phyloP scores from a whole-genome alignment of 2,888 invertebrate genomes.

The Argyresthia albistria region DNA sequence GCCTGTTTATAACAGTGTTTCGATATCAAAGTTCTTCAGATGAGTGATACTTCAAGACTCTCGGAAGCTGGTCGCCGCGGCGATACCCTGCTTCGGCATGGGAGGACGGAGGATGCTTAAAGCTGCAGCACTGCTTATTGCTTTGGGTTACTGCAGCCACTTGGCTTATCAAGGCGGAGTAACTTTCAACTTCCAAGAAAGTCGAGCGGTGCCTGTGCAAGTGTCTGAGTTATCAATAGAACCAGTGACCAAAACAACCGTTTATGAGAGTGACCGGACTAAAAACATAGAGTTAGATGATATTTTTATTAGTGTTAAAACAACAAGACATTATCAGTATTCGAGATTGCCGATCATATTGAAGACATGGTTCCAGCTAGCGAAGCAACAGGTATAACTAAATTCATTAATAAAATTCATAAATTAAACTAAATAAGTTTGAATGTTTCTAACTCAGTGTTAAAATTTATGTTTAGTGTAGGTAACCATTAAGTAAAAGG shows the following conservation, averaged over 20 bases:
- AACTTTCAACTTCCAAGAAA: slow-evolving; percentile 62
- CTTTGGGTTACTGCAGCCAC: slow-evolving; percentile 74
- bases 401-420: slow-evolving; percentile 19
- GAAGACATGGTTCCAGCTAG: slow-evolving; percentile 96
- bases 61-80: slow-evolving; percentile 43
- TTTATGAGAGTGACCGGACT: slow-evolving; percentile 24
- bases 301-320: slow-evolving; percentile 96
- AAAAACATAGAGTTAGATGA: slow-evolving; percentile 82
- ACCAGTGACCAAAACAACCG: slow-evolving; percentile 62
- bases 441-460: no score
- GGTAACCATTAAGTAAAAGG: no score
- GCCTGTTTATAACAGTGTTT: slow-evolving; percentile 44
- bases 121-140: slow-evolving; percentile 62
- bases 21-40: slow-evolving; percentile 49
- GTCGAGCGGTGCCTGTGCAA: slow-evolving; percentile 51
- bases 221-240: slow-evolving; percentile 57
- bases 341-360: slow-evolving; percentile 89
- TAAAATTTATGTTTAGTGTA: no score
- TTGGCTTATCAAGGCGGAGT: slow-evolving; percentile 74
- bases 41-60: slow-evolving; percentile 52
- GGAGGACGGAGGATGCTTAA: slow-evolving; percentile 60
- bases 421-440: no score
- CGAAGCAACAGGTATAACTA: slow-evolving; percentile 86
- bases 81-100: slow-evolving; percentile 56
- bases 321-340: slow-evolving; percentile 89